Evolutionary conservation across 2,113 vertebrate species (phyloP), one percentile per base, ranked within the genome.

Genomic region (Hucho hucho): DNA sequence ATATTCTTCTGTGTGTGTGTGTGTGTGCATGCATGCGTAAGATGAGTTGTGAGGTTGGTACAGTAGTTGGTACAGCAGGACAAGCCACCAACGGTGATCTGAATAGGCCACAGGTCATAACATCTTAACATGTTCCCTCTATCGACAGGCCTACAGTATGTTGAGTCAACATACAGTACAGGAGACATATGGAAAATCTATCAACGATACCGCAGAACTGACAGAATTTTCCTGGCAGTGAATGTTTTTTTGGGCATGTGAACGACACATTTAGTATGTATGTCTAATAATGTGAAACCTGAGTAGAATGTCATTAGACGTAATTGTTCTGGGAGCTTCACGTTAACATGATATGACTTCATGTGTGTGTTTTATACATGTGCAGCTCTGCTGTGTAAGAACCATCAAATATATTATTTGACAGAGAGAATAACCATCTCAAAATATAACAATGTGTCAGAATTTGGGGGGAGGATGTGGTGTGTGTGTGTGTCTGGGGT

Each of bases 361-460:
- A 43, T 25, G 25, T 47, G 59, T 46, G 46, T 64, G 75, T 59
- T 25, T 77, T 69, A 61, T 69, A 74, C n/a, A 53, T 74, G 56
- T 11, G 47, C 47, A 14, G 6, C 56, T 59, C 56, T n/a, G 56
- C 56, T 49, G 47, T 14, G 20, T n/a, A n/a, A n/a, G 56, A 59
- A 71, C 67, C 61, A 14, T 29, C 72, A 80, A 49, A 75, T 81
- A 43, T 75, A 74, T 83, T 89, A 81, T 83, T 89, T 75, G 84
- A 73, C 71, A 81, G 67, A 74, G 73, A 46, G 71, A 65, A 66
- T 20, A 32, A 66, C 14, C 63, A 64, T 64, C 63, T 64, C 22
- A 5, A 64, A 28, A 28, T 64, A 25, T 6, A 64, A 64, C 25
- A 28, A 64, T 29, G 61, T 72, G 67, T 69, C 65, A 37, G 28